These are phyloP conservation scores for Athalia rosae DNA, from an alignment of 2,888 invertebrate species.

Conservation along the genomic window DNA sequence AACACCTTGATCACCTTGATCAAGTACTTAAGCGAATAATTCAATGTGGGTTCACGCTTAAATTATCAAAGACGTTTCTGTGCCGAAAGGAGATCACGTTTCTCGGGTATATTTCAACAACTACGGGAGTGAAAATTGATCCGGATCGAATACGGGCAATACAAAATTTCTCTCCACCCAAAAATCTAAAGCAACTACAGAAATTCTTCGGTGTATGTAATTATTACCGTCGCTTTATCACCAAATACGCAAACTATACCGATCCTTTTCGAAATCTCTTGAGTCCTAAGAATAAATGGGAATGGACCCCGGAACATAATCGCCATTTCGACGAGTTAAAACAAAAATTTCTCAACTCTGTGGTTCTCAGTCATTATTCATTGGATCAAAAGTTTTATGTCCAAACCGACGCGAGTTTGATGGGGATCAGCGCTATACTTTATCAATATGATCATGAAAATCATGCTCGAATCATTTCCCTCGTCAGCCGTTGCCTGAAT, in stretches of 20 bases:
- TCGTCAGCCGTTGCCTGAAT: conserved; percentile 41
- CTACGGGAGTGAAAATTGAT: conserved; percentile 31
- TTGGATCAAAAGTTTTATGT: background rate
- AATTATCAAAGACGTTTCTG: conserved; percentile 56
- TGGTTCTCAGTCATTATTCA: conserved; percentile 24
- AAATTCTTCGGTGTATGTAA: conserved; percentile 48
- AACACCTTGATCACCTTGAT: conserved; percentile 50
- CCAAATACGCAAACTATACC: background rate
- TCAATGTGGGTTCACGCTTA: conserved; percentile 53
- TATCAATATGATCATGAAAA: conserved; percentile 34
- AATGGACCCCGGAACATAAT: background rate
- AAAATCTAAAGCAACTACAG: conserved; percentile 54
- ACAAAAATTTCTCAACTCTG: conserved; percentile 15
- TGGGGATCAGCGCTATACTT: background rate
- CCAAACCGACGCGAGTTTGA: background rate
- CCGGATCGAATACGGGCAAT: conserved; percentile 52
- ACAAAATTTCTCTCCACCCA: conserved; percentile 53
- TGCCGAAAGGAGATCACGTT: conserved; percentile 44
- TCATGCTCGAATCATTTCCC: conserved; percentile 32
- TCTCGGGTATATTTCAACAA: conserved; percentile 32
- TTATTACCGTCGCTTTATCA: conserved; percentile 43
- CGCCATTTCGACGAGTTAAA: conserved; percentile 15
- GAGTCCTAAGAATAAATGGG: no score
- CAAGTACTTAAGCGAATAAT: conserved; percentile 51
- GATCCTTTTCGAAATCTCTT: background rate